Base-by-base conservation (phyloP, 2,888 invertebrate species). In the Calliopum simillimum region DNA sequence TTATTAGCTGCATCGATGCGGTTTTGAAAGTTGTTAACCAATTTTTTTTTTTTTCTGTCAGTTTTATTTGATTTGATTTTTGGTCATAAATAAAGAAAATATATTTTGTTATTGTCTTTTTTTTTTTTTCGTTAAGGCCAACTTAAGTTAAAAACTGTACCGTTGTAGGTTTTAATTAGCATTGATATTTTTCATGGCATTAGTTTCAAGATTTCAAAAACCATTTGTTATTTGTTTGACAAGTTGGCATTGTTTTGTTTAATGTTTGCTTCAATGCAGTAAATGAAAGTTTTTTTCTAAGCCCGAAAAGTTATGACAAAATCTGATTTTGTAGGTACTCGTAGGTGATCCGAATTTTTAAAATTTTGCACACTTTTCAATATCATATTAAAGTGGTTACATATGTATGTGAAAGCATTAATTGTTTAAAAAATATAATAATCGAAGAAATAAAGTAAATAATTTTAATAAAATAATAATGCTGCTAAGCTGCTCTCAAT, bases 161-260 rank as follows among this genome's bases (percentile, higher is more conserved):
- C 33, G 33, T 33, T n/a, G 51, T 51, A 12, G 16, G 51, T 51
- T 51, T 51, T 51, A 51, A 51, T 51, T 51, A 51, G 51, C 51
- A 21, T n/a, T 1, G 12, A 19, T 19, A 11, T 51, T 16, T 51
- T 51, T 51, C 51, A 19, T 11, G n/a, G 16, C 19, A 51, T 51
- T 51, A 51, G 51, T 21, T 51, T 49, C 47, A 19, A 11, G 3
- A 51, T 51, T 33, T 33, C 5, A 33, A 33, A 8, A 33, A 2
- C n/a, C 47, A n/a, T 16, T 33, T 33, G 6, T 16, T 51, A 21
- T 51, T 51, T 51, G 51, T 51, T 51, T 51, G 16, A 3, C 51
- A n/a, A 4, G n/a, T 51, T 11, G 51, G 51, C 19, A 51, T 51
- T 11, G 16, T 16, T 16, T 51, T 51, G 51, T 19, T 51, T 19